Evolutionary conservation across 2,888 invertebrate species (phyloP), one percentile per base, ranked within the genome.

Genomic region (Lamellibrachia satsuma): DNA sequence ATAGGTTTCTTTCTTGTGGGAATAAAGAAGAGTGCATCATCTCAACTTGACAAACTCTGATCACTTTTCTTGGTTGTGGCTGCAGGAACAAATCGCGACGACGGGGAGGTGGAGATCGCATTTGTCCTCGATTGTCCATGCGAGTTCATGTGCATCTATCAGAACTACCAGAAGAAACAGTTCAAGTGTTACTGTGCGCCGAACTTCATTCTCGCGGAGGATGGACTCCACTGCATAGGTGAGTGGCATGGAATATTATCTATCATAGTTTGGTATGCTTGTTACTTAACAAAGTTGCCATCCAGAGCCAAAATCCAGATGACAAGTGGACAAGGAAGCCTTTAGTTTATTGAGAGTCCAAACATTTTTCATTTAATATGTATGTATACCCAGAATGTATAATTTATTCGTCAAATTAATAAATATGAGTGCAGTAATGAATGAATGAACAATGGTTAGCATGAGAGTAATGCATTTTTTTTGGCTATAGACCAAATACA

Each of bases 131-230:
- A 94, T 60, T 95, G 95, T 92, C 93, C 93, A 1, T 95, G 95
- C 93, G 93, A 92, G n/a, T 94, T 93, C 92, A 93, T 94, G 92
- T 95, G 95, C 92, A 93, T 94, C 51, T 93, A 93, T 91, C 91
- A 93, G 22, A 92, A 93, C 98, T 92, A 92, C 90, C 90, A 91
- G 51, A 91, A 93, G 90, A 92, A 91, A n/a, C 91, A 93, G 52
- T 93, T 93, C 93, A 93, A 60, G 51, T 94, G 94, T 90, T 93
- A 93, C 91, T 94, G 94, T 92, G 92, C 93, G 6, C 93, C 93
- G 15, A 94, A 94, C 90, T 75, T 93, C 57, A 60, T 94, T 7
- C 92, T 94, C 7, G 93, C 93, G 7, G 93, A 93, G 3, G 94
- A 94, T 52, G 93, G 93, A 7, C 92, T 93, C 4, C 55, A 52